phyloP scores from a whole-genome alignment of 1,140 invertebrate species.

The Bombus soroeensis region DNA sequence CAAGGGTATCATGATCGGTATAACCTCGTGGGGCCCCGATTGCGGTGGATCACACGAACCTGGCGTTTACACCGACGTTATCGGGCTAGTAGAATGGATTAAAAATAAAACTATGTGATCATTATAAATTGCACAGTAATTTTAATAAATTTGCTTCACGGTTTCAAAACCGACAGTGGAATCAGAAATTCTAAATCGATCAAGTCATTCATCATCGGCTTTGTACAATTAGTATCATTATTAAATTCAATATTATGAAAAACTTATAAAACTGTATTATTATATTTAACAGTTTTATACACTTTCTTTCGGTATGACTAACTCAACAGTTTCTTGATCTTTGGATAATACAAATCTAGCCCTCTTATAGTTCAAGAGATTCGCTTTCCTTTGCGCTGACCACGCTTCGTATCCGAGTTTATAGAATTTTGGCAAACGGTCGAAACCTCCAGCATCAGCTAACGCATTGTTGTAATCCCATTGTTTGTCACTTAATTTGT shows the following conservation, averaged over 20 bases:
- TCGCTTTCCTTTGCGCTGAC: slow-evolving; percentile 34
- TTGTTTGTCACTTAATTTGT: slow-evolving; percentile 69
- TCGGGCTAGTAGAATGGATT: slow-evolving; percentile 77
- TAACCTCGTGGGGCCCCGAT: slow-evolving; percentile 86
- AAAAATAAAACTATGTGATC: slow-evolving; percentile 10
- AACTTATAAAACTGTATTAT: neutral
- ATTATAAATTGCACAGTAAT: neutral
- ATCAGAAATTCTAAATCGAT: neutral
- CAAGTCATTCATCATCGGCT: neutral
- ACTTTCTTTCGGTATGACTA: slow-evolving; percentile 13
- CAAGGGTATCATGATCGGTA: slow-evolving; percentile 82
- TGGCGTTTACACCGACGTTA: slow-evolving; percentile 85
- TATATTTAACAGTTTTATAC: neutral
- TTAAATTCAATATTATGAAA: neutral
- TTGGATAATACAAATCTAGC: slow-evolving; percentile 64
- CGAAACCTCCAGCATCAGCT: slow-evolving; percentile 66
- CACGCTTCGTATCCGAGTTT: slow-evolving; percentile 67
- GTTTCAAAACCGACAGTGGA: neutral
- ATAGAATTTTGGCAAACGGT: slow-evolving; percentile 71
- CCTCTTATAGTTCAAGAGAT: slow-evolving; percentile 74
- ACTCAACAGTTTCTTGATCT: slow-evolving; percentile 51
- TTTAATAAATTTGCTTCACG: neutral
- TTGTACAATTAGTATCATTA: neutral
- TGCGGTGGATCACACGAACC: slow-evolving; percentile 84
- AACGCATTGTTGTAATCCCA: slow-evolving; percentile 76